Evolutionary conservation across 2,113 vertebrate species (phyloP).

Genomic region (Elaphurus davidianus): DNA sequence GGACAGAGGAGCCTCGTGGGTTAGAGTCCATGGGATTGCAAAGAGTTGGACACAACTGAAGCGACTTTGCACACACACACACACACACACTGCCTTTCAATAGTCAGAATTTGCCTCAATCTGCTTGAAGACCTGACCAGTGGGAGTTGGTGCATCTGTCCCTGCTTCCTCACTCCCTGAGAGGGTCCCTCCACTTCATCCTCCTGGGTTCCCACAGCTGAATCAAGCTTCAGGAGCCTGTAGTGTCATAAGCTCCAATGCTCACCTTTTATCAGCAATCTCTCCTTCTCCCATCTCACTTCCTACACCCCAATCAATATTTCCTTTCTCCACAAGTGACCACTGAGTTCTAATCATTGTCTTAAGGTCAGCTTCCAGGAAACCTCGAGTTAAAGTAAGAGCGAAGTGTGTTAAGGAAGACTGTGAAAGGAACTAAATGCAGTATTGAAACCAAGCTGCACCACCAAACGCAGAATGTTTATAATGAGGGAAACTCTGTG

Average conservation of each 20-base stretch:
- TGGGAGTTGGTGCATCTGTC: accelerated
- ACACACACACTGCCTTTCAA: not conserved
- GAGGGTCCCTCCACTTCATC: accelerated
- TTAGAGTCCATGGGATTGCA: not conserved
- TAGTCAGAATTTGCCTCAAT: not conserved
- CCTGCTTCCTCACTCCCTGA: not conserved
- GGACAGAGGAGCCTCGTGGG: not conserved
- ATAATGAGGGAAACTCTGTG: not conserved
- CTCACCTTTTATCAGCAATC: not conserved
- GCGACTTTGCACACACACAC: not conserved
- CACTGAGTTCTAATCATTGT: not conserved
- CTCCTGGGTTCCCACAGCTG: not conserved
- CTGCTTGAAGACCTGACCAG: not conserved
- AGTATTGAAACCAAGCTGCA: not conserved
- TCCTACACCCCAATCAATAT: not conserved
- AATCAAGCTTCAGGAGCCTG: not conserved
- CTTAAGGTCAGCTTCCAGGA: not conserved
- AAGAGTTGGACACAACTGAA: not conserved
- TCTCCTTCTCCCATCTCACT: not conserved
- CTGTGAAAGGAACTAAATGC: not conserved
- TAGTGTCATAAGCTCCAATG: not conserved
- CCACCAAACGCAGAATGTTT: not conserved
- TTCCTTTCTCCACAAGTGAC: not conserved
- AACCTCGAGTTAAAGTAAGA: not conserved
- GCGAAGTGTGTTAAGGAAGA: not conserved